Evolutionary conservation across 2,113 vertebrate species (phyloP), one percentile per base, ranked within the genome.

Genomic region (Psettodes erumei): DNA sequence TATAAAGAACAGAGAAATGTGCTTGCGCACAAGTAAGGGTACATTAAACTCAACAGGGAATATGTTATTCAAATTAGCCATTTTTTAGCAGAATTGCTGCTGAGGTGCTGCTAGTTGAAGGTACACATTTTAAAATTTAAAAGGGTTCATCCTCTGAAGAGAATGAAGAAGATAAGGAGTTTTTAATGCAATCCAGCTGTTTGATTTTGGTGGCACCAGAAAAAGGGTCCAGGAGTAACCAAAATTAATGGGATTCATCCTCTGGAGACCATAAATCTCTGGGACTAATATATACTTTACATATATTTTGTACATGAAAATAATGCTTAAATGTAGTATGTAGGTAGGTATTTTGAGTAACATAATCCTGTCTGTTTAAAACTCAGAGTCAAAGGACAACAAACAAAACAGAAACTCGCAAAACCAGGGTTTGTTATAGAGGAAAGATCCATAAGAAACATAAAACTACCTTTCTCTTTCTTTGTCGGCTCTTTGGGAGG

Each of bases 391-490:
- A 43, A 33, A 71, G 16, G 10, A 35, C n/a, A 45, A 73, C 25
- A 71, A 48, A 7, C 2, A 27, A 9, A 63, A 79, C 15, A 48
- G 23, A 67, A 54, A 25, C 42, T 33, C n/a, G 62, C 33, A 45
- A 38, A 51, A 8, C 7, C 60, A 35, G n/a, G 8, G 16, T 23
- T 35, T 12, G 40, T 54, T 12, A 15, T 7, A 75, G 12, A 65
- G 1, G 3, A 68, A 63, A 66, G 33, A 48, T 35, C 40, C 55
- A 37, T 48, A 45, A 61, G 32, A 40, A 79, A 76, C 38, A 65
- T 19, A 1, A 42, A 53, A 43, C 38, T 95, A 94, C 93, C 93
- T 94, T 87, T 89, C 35, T 86, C 71, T 62, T 64, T 80, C 56
- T 30, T 63, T 1, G 47, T 13, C 0, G 74, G 50, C 81, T 86